phyloP scores from a whole-genome alignment of 2,888 invertebrate genomes.

The Phytoseiulus persimilis region DNA sequence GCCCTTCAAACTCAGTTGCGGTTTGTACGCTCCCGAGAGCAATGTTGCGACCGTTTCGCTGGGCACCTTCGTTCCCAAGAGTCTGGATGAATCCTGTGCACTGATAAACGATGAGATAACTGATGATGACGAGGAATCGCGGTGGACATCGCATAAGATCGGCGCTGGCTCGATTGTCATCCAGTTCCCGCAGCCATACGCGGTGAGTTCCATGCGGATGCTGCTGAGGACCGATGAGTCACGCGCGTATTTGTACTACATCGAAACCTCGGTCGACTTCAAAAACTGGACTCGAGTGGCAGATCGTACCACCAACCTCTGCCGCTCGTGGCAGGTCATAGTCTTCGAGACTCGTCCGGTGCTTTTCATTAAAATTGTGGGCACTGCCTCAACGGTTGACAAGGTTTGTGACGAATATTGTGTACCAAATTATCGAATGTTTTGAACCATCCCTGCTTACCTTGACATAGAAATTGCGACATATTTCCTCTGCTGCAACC shows the following conservation, averaged over 20 bases:
- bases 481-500: too few species aligned
- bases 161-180: slow-evolving; percentile 88
- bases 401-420: too few species aligned
- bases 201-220: slow-evolving; percentile 80
- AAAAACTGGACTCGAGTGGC: slow-evolving; percentile 84
- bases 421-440: too few species aligned
- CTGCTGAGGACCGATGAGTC: too few species aligned
- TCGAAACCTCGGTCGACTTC: slow-evolving; percentile 84
- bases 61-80: slow-evolving; percentile 87
- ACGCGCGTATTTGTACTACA: slow-evolving; percentile 88
- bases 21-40: slow-evolving; percentile 62
- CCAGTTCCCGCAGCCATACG: slow-evolving; percentile 90
- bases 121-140: slow-evolving; percentile 95
- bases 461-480: too few species aligned
- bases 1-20: not conserved
- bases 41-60: slow-evolving; percentile 85
- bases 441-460: too few species aligned
- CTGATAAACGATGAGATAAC: slow-evolving; percentile 99
- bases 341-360: slow-evolving; percentile 74
- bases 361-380: slow-evolving; percentile 86
- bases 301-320: slow-evolving; percentile 74
- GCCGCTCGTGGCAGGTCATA: slow-evolving; percentile 89
- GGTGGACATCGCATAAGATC: slow-evolving; percentile 62
- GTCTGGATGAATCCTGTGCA: slow-evolving; percentile 86
- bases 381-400: slow-evolving; percentile 92